Evolutionary conservation across 2,113 vertebrate species (phyloP), one percentile per base, ranked within the genome.

Genomic region (Hylia prasina): DNA sequence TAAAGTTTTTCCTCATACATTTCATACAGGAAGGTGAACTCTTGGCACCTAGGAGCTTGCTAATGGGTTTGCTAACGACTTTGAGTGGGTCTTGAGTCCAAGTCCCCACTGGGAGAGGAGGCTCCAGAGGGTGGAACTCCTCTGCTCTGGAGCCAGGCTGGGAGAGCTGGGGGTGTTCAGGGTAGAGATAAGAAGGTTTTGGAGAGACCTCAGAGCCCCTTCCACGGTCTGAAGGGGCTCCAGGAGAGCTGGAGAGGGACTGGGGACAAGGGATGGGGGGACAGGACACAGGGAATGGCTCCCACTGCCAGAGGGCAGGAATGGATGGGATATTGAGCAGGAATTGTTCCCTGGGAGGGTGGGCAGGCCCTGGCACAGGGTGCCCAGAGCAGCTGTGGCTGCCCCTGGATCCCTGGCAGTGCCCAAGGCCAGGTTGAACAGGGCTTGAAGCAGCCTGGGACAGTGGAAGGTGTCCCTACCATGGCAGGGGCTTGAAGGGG

Each of bases 1-100:
- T 7, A 2, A 19, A 17, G 19, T 4, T 65, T 66, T 54, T 33
- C 21, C 7, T 17, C 28, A 16, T 9, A 11, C 1, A 1, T 50
- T 88, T 71, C 33, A 4, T 31, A 16, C 4, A 45, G 33, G 48
- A 90, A 84, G 39, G 44, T 76, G 86, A 92, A 48, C 66, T 69
- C 53, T 42, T 92, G 61, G n/a, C 0, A 3, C 12, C 25, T 45
- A 45, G 70, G 63, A 93, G 23, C 40, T 91, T n/a, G 37, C 71
- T 51, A 30, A 83, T 70, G 40, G 87, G 56, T 83, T 61, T 69
- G 56, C 40, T 33, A 13, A 20, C 0, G 11, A 21, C 17, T 88
- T 68, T 13, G 18, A 21, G 14, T 73, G 25, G 22, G 11, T 42
- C 25, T 40, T 69, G 53, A 50, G 47, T 58, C 30, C 25, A 58